phyloP scores from a whole-genome alignment of 2,797 vertebrate species.

The Triplophysa yarkandensis region DNA sequence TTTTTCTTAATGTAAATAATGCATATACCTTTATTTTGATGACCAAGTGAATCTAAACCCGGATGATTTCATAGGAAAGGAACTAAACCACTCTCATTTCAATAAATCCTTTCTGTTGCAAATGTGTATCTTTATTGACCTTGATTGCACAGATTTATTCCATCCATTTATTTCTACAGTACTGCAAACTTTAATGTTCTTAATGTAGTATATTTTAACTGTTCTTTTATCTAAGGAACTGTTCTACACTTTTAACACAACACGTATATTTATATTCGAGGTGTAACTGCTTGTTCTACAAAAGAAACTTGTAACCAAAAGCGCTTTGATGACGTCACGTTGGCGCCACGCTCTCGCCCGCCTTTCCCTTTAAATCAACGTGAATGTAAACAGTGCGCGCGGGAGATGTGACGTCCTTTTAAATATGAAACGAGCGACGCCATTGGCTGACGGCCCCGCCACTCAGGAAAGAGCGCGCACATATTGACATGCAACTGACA shows the following conservation, averaged over 20 bases:
- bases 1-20: conserved; percentile 75
- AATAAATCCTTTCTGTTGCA: conserved; percentile 61
- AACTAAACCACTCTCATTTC: conserved; percentile 57
- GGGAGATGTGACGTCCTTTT: conserved; percentile 61
- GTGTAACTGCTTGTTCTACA: too few species aligned
- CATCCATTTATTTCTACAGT: too few species aligned
- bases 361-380: conserved; percentile 77
- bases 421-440: not conserved
- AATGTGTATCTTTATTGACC: too few species aligned
- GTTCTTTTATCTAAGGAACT: too few species aligned
- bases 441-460: conserved; percentile 58
- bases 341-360: conserved; percentile 58
- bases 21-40: conserved; percentile 71
- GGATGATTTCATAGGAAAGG: conserved; percentile 48
- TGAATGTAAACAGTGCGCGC: conserved; percentile 66
- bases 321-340: conserved; percentile 68
- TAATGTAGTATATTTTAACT: too few species aligned
- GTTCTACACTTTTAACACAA: too few species aligned
- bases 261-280: too few species aligned
- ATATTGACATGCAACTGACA: not conserved
- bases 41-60: conserved; percentile 54
- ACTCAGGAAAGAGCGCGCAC: conserved; percentile 58
- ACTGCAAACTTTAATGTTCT: too few species aligned
- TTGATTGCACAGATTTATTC: too few species aligned
- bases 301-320: conserved; percentile 54